phyloP scores from a whole-genome alignment of 37 sponge, comb jelly and placozoan genomes.

The Aphrocallistes beatrix region DNA sequence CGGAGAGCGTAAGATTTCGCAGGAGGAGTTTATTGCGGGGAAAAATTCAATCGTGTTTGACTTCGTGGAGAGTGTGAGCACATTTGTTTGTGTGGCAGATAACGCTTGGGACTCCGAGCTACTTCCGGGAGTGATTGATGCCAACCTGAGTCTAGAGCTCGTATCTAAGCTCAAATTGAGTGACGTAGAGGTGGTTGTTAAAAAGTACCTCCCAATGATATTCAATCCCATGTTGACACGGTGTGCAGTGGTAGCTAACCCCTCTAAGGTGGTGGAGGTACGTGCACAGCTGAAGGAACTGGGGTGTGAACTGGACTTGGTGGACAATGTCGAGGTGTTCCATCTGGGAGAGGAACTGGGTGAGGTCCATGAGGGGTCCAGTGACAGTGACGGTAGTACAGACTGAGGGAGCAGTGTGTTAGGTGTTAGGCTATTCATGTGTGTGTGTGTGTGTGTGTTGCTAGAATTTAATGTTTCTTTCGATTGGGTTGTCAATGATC shows the following conservation, averaged over 20 bases:
- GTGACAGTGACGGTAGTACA: background rate
- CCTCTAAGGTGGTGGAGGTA: constrained; percentile 57
- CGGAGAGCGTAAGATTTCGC: background rate
- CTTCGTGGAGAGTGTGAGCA: background rate
- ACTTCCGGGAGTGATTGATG: background rate
- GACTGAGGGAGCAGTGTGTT: background rate
- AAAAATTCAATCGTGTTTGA: background rate
- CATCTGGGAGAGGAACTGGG: constrained; percentile 9
- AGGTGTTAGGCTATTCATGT: background rate
- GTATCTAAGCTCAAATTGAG: constrained; percentile 56
- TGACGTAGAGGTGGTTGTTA: constrained; percentile 53
- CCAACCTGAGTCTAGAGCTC: constrained; percentile 12
- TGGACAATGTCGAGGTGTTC: background rate
- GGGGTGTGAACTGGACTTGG: constrained; percentile 25
- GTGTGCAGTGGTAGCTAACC: constrained; percentile 69
- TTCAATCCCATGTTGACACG: constrained; percentile 35
- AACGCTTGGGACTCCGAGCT: constrained; percentile 11
- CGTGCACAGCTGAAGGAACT: constrained; percentile 38
- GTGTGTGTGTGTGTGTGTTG: background rate
- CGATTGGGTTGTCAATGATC: too few species aligned
- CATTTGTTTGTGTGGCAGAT: background rate
- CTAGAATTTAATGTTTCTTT: too few species aligned
- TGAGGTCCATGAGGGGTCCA: background rate
- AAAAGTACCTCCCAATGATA: constrained; percentile 42
- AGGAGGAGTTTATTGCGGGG: background rate